Evolutionary conservation across 1,140 invertebrate genomes (phyloP), one percentile per base, ranked within the genome.

Genomic region (Microvelia longipes): DNA sequence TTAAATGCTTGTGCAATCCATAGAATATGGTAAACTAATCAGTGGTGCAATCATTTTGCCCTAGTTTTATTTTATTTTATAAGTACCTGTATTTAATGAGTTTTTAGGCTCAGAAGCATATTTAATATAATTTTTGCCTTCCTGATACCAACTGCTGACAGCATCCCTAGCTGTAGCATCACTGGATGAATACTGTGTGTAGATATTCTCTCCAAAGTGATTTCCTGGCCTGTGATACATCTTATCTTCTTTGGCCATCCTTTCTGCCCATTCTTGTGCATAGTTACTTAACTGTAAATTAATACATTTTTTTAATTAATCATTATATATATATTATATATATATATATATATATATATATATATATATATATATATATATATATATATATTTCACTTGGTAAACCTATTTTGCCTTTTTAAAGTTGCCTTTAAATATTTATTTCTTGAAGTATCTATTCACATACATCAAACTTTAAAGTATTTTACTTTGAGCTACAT

Each of bases 191-290:
- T 82, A 86, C 26, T 63, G 62, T 13, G 67, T 62, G 75, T 88
- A 90, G 69, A 86, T 82, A 78, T 87, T 88, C 75, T 87, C 81
- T 70, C 85, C 83, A 77, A 86, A 82, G 75, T 85, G 75, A 79
- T 81, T 80, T 78, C 86, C 78, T 80, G 87, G 77, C 76, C 85
- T 82, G 73, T 88, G 86, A 66, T 82, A 79, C 75, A 94, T 84
- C 70, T 80, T 82, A 72, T 90, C 86, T 69, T 83, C 86, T 73
- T 83, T 83, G 0, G 90, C 87, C 66, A 93, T 81, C 60, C 87
- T 86, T 29, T 88, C 83, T 0, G 91, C 91, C 90, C 91, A 93
- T 71, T 85, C 79, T 78, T 87, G 82, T 71, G 86, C 78, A 69
- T 79, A 77, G 67, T 80, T 75, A 72, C 80, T 79, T 15, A 85